Evolutionary conservation across 2,888 invertebrate species (phyloP), one percentile per base, ranked within the genome.

Genomic region (Zaprionus lineosus): DNA sequence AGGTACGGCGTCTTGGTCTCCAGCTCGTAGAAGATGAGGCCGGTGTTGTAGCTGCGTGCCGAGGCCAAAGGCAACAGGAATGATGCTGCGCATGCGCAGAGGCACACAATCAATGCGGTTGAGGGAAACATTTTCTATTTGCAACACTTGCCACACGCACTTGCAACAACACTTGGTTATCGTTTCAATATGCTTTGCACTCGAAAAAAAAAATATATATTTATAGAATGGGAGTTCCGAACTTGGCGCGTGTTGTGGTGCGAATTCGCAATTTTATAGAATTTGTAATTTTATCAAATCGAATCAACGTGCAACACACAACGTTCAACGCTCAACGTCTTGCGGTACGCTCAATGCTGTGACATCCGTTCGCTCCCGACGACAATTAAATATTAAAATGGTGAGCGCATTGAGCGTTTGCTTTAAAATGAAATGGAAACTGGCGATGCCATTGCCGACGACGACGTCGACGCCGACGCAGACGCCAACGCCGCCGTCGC

Each of bases 401-500:
- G 66, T 71, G 57, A 81, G 62, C 77, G 74, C 67, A 83, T 67
- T 41, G 78, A 84, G 72, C 87, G 76, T 78, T 83, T 83, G 87
- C 79, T 88, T 88, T 87, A 88, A 88, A 88, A 87, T 86, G 87
- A 88, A 88, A 86, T 77, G 79, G 83, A 87, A 86, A 84, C 86
- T 76, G 79, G 40, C 40, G 29, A 26, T 9, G 19, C 18, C 39
- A 9, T 34, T 33, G 31, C 18, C 29, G 12, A 12, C 16, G 34
- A 39, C 40, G 37, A 26, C 12, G 37, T n/a, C 7, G 14, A n/a
- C 39, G 40, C 53, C 28, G 29, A 26, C n/a, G 19, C 18, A 44
- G 12, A 39, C 39, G 31, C 18, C 29, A 9, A 12, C 16, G 34
- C 44, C 40, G 37, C 29, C 12, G 37, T n/a, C 7, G 14, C 56